Conservation (phyloP, 2,113 vertebrate genomes). For the Oryzias woworae region DNA sequence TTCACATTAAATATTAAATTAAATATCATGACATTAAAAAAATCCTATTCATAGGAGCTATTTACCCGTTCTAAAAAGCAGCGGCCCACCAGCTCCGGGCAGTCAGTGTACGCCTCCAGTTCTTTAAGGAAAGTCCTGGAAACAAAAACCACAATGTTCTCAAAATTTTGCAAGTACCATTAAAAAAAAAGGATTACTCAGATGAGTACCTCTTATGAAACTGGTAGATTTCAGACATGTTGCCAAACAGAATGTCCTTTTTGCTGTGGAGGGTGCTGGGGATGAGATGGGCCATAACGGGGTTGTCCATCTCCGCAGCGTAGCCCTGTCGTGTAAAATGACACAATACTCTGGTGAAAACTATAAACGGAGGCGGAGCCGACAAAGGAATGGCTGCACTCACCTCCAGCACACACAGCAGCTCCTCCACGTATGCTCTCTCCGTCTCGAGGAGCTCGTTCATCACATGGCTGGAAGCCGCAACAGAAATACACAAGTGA, state of each 20-base stretch:
- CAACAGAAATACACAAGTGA: constrained; percentile 6
- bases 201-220: constrained; percentile 90
- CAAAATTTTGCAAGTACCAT: neutral
- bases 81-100: constrained; percentile 89
- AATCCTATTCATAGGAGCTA: neutral
- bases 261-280: constrained; percentile 86
- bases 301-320: constrained; percentile 94
- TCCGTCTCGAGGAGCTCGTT: constrained; percentile 97
- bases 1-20: too few species aligned
- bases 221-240: constrained; percentile 96
- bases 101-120: constrained; percentile 87
- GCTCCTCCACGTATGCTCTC: constrained; percentile 92
- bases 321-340: constrained; percentile 82
- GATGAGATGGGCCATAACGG: constrained; percentile 87
- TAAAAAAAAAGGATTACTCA: neutral
- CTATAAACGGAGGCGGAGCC: neutral
- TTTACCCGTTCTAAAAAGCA: constrained; percentile 91
- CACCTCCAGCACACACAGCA: constrained; percentile 97
- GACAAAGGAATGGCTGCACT: constrained; percentile 13
- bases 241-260: constrained; percentile 93
- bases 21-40: too few species aligned
- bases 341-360: neutral
- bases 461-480: constrained; percentile 88
- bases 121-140: constrained; percentile 90
- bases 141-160: neutral